A percentile compares a stretch with the other conserved stretches of the same genome.
Evolutionary conservation across 1,140 invertebrate species (phyloP).

Genomic region (Formica exsecta): DNA sequence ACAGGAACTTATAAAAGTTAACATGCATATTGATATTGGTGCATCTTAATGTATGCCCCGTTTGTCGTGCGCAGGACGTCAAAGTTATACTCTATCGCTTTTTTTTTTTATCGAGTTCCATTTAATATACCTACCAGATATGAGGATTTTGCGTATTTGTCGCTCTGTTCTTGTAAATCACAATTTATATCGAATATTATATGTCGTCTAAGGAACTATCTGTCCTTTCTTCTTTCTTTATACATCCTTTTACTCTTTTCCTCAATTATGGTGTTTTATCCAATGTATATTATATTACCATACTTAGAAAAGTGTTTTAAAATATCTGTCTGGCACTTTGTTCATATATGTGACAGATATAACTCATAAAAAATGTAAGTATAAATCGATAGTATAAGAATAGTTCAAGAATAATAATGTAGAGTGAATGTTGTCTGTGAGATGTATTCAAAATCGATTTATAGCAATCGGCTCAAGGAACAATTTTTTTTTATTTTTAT

Average conservation of each 20-base stretch:
- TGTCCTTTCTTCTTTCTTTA: background rate
- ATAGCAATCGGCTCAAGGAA: slow-evolving; percentile 19
- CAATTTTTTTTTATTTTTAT: slow-evolving; percentile 32
- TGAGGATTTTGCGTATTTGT: slow-evolving; percentile 4
- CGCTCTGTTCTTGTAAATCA: slow-evolving; percentile 19
- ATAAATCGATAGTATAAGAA: slow-evolving; percentile 27
- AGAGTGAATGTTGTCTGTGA: slow-evolving; percentile 13
- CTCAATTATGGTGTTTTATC: background rate
- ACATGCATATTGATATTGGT: slow-evolving; percentile 37
- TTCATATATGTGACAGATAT: background rate
- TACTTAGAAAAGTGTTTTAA: slow-evolving; percentile 31
- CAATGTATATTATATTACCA: background rate
- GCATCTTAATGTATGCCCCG: slow-evolving; percentile 29
- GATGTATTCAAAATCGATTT: slow-evolving; percentile 39
- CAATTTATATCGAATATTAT: slow-evolving; percentile 28
- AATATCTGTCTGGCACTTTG: slow-evolving; percentile 18
- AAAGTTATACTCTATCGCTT: slow-evolving; percentile 41
- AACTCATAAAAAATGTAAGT: slow-evolving; percentile 51
- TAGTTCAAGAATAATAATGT: slow-evolving; percentile 24
- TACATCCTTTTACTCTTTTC: background rate
- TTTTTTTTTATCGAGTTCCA: slow-evolving; percentile 9
- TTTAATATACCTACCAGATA: slow-evolving; percentile 50
- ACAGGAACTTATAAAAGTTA: slow-evolving; percentile 57
- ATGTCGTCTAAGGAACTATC: background rate
- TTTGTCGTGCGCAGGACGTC: slow-evolving; percentile 35